Conservation (phyloP, 2,113 vertebrate genomes). For the Elgaria multicarinata region DNA sequence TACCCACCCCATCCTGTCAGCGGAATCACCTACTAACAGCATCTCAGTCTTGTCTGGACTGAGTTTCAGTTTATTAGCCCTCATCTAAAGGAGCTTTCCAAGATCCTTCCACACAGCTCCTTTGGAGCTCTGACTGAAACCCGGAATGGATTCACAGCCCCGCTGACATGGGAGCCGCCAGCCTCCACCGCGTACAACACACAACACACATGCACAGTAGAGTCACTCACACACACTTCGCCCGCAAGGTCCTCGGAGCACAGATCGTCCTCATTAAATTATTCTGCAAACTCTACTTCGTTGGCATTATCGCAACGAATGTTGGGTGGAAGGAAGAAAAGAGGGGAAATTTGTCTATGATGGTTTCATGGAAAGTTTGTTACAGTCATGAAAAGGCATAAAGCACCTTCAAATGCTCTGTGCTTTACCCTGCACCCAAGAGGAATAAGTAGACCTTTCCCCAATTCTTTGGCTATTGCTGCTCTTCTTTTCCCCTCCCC, state of each 20-base stretch:
- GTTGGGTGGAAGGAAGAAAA: background rate
- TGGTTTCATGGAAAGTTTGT: background rate
- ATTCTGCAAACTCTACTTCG: background rate
- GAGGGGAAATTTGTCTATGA: background rate
- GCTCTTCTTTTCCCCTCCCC: conserved; percentile 22
- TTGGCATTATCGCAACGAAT: background rate
- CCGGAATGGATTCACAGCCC: too few species aligned
- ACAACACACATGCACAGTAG: background rate
- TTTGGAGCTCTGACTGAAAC: too few species aligned
- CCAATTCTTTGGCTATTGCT: conserved; percentile 57
- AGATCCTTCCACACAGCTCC: too few species aligned
- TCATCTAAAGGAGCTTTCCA: too few species aligned
- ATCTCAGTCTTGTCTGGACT: too few species aligned
- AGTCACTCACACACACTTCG: too few species aligned
- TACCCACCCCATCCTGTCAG: too few species aligned
- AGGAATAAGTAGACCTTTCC: conserved; percentile 49
- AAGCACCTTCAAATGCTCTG: conserved; percentile 4
- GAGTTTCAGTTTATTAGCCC: too few species aligned
- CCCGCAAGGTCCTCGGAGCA: too few species aligned
- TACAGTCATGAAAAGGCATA: conserved; percentile 9
- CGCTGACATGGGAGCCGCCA: too few species aligned
- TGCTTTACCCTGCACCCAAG: conserved; percentile 53
- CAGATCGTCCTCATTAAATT: background rate
- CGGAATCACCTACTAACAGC: too few species aligned
- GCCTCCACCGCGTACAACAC: too few species aligned